Percentiles rank a stretch among this genome's conserved stretches.
These are phyloP conservation scores for Microcebus jonahi DNA, from an alignment of 2,113 vertebrate genomes.

Conservation along the genomic window DNA sequence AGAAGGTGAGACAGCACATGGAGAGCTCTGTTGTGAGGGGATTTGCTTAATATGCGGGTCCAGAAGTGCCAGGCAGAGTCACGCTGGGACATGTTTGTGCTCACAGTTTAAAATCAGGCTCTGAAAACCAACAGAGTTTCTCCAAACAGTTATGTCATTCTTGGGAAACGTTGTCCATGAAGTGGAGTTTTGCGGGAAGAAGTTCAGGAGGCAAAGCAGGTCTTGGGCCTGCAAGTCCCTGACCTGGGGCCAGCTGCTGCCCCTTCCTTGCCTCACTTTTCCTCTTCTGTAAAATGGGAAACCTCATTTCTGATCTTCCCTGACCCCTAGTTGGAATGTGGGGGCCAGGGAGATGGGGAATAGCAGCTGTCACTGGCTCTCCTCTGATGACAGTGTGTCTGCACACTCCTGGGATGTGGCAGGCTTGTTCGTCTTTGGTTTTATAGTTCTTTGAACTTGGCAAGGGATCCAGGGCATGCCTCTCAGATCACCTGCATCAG, in stretches of 20 bases:
- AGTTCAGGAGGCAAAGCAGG: neutral
- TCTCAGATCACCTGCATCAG: slow-evolving; percentile 24
- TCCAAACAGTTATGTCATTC: neutral
- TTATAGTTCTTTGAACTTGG: slow-evolving; percentile 68
- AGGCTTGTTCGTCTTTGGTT: neutral
- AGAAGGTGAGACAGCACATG: neutral
- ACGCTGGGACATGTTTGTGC: neutral
- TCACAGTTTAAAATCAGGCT: neutral
- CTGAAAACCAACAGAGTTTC: neutral
- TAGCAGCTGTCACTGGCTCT: neutral
- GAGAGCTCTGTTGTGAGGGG: neutral
- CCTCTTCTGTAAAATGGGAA: neutral
- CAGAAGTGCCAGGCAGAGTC: neutral
- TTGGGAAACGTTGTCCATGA: neutral
- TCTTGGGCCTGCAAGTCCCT: neutral
- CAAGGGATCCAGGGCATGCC: slow-evolving; percentile 54
- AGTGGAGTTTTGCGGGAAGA: neutral
- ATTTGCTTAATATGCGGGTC: neutral
- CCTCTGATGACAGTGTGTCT: neutral
- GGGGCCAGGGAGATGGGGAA: neutral
- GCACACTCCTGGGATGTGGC: neutral
- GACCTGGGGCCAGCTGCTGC: neutral
- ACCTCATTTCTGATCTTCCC: neutral
- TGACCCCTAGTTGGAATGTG: neutral
- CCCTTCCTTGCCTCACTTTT: neutral